A percentile compares a stretch with the other conserved stretches of the same genome.
phyloP scores from a whole-genome alignment of 1,140 invertebrate genomes.

The Eueides isabella region DNA sequence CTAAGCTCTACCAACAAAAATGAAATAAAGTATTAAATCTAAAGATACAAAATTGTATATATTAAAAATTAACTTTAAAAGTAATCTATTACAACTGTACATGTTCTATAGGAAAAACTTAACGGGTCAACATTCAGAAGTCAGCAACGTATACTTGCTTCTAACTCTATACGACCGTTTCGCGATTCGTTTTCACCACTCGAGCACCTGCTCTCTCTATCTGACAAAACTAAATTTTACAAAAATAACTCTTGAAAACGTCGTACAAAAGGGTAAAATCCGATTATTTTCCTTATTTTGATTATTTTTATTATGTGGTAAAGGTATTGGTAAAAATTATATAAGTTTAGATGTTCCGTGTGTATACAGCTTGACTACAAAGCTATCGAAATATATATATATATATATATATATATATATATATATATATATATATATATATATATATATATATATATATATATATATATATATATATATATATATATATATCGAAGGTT shows the following conservation, averaged over 20 bases:
- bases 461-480: too few species aligned
- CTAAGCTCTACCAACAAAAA: neutral
- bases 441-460: too few species aligned
- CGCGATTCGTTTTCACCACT: constrained; percentile 23
- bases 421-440: too few species aligned
- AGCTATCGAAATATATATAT: too few species aligned
- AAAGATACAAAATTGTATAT: neutral
- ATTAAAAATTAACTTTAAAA: too few species aligned
- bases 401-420: too few species aligned
- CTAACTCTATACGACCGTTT: neutral
- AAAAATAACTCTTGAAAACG: neutral
- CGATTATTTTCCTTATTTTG: neutral
- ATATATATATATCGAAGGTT: neutral
- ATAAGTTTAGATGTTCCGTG: too few species aligned
- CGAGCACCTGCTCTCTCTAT: constrained; percentile 1
- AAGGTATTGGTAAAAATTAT: neutral
- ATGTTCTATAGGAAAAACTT: neutral
- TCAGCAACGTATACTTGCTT: neutral
- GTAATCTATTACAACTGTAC: too few species aligned
- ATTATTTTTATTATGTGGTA: neutral
- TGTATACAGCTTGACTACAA: too few species aligned
- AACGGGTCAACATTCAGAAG: constrained; percentile 5
- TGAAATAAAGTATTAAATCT: neutral
- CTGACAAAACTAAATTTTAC: neutral
- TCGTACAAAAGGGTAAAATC: neutral